Evolutionary conservation across 2,797 vertebrate species (phyloP), one percentile per base, ranked within the genome.

Genomic region (Pseudochirops corinnae): DNA sequence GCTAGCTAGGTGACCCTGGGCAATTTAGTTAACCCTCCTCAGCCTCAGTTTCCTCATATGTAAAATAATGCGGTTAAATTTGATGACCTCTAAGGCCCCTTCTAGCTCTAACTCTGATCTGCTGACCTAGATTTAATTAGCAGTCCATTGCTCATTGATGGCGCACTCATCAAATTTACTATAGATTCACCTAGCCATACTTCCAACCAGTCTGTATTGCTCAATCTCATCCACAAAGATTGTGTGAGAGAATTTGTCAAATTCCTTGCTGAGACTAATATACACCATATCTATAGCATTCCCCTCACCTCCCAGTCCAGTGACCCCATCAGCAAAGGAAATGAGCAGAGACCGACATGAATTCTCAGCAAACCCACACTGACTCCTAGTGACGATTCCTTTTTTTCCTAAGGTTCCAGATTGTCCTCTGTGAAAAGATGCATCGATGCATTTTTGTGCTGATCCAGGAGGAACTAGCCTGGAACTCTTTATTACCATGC

Each of bases 401-500:
- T 87, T 87, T 26, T 55, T 90, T 55, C n/a, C 90, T 91, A 55
- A 91, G 55, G 29, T 55, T 53, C 28, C 52, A 91, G 28, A 91
- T 91, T 31, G 12, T 33, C 90, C 14, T 31, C 52, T 14, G 33
- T 31, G 21, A 46, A 82, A 87, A 50, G 39, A 26, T 87, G 39
- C 74, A 46, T 26, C 39, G 62, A 39, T 74, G 33, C 62, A 74
- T 16, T 87, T 46, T 9, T 50, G 74, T 11, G 94, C 14, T 82
- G 90, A 92, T 74, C 7, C 74, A 94, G 14, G 52, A 16, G 67
- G 28, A 56, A 55, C 91, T 90, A 14, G 56, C 13, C 94, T 93
- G 93, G 18, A 53, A 46, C 56, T 6, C 55, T 55, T 95, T 82
- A 92, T 90, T 94, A 55, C 92, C 90, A 62, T 3, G 56, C 28